phyloP scores from a whole-genome alignment of 2,888 invertebrate species.

The Belgica antarctica region DNA sequence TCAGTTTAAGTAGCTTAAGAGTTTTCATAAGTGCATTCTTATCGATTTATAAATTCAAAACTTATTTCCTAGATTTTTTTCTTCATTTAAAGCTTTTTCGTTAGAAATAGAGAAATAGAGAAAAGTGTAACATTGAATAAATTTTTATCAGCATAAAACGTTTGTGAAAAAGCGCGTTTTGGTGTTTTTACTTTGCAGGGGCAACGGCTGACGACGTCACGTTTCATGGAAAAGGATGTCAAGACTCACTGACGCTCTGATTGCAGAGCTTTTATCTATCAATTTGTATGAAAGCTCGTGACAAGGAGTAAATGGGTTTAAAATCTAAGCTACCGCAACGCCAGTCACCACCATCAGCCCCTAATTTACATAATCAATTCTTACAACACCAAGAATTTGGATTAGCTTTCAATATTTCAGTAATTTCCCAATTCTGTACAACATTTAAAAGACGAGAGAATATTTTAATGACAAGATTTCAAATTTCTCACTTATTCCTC shows the following conservation, averaged over 20 bases:
- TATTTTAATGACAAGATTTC: neutral
- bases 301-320: too few relatives aligned
- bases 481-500: neutral
- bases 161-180: slow-evolving; percentile 18
- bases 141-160: slow-evolving; percentile 3
- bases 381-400: slow-evolving; percentile 5
- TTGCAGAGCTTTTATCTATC: too few relatives aligned
- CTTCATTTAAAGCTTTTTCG: slow-evolving; percentile 5
- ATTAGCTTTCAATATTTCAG: too few relatives aligned
- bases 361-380: too few relatives aligned
- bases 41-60: slow-evolving; percentile 7
- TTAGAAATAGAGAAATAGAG: slow-evolving; percentile 27
- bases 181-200: neutral
- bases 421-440: neutral
- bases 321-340: too few relatives aligned
- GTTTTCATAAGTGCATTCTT: slow-evolving; percentile 8
- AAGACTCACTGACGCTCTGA: too few relatives aligned
- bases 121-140: slow-evolving; percentile 21
- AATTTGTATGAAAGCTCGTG: too few relatives aligned
- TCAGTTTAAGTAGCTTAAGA: neutral
- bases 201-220: too few relatives aligned
- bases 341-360: too few relatives aligned
- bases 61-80: neutral
- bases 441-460: neutral
- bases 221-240: too few relatives aligned